Evolutionary conservation across 2,797 vertebrate genomes (phyloP).

Genomic region (Pteropus rufus): DNA sequence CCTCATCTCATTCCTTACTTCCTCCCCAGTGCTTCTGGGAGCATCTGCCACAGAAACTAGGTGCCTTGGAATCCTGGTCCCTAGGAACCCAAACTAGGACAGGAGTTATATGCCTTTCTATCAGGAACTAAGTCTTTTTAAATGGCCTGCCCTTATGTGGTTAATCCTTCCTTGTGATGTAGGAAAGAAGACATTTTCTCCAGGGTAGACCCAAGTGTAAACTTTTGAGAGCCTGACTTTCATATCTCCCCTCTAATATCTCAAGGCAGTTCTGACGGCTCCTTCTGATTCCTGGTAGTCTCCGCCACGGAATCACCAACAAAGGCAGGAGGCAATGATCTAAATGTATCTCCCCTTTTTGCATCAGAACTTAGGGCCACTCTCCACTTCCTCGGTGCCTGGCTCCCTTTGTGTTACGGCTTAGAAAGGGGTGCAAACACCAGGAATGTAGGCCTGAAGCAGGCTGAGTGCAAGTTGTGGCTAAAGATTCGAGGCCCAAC

Average conservation of each 20-base stretch:
- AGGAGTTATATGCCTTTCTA: not conserved
- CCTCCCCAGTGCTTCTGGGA: not conserved
- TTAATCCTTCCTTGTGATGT: not conserved
- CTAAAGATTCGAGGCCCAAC: not conserved
- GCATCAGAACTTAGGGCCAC: not conserved
- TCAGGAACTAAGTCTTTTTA: not conserved
- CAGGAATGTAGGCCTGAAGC: not conserved
- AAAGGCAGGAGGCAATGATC: not conserved
- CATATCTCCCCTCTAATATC: not conserved
- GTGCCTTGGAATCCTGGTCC: not conserved
- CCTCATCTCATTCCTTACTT: fast-evolving
- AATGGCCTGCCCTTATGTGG: not conserved
- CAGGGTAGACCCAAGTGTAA: not conserved
- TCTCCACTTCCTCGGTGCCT: not conserved
- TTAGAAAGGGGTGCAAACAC: not conserved
- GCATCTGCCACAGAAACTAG: not conserved
- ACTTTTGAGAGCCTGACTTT: not conserved
- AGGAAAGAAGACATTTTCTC: not conserved
- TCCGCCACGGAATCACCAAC: too few species aligned
- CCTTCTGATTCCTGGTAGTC: not conserved
- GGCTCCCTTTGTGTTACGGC: not conserved
- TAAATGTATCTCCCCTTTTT: not conserved
- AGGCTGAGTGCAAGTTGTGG: not conserved
- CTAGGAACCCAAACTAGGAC: not conserved
- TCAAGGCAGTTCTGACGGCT: not conserved